phyloP scores from a whole-genome alignment of 2,888 invertebrate genomes.

The Platycheirus albimanus region DNA sequence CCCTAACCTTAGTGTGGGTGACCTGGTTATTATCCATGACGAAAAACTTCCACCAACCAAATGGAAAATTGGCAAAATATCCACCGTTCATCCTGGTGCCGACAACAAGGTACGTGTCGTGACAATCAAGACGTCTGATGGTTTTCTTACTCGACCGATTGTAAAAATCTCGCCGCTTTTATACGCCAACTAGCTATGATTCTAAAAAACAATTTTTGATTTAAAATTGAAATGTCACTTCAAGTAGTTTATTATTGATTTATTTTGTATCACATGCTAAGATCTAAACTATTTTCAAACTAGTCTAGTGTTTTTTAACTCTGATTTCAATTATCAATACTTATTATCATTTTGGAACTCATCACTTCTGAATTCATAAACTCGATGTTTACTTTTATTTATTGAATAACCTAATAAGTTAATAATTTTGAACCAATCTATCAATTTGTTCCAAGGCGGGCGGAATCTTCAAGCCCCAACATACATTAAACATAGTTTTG shows the following conservation, averaged over 20 bases:
- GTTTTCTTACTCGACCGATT: slow-evolving; percentile 2
- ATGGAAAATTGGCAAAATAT: slow-evolving; percentile 17
- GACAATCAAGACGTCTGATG: slow-evolving; percentile 8
- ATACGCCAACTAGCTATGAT: not conserved
- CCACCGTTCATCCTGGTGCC: slow-evolving; percentile 7
- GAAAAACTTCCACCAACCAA: slow-evolving; percentile 12
- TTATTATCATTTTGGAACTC: too few relatives aligned
- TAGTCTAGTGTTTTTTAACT: too few relatives aligned
- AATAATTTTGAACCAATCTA: not conserved
- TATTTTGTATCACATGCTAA: too few relatives aligned
- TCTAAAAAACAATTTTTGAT: too few relatives aligned
- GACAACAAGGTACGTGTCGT: slow-evolving; percentile 7
- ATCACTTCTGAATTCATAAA: too few relatives aligned
- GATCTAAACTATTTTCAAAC: too few relatives aligned
- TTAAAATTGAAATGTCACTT: too few relatives aligned
- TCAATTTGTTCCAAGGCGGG: not conserved
- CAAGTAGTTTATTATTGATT: too few relatives aligned
- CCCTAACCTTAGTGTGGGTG: not conserved
- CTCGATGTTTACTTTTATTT: too few relatives aligned
- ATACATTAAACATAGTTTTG: too few relatives aligned
- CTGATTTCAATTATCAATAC: too few relatives aligned
- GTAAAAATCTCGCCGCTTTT: slow-evolving; percentile 15
- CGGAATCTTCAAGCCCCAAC: not conserved
- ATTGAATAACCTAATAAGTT: too few relatives aligned
- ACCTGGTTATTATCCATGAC: not conserved